Evolutionary conservation across 2,113 vertebrate species (phyloP).

Genomic region (Conger conger): DNA sequence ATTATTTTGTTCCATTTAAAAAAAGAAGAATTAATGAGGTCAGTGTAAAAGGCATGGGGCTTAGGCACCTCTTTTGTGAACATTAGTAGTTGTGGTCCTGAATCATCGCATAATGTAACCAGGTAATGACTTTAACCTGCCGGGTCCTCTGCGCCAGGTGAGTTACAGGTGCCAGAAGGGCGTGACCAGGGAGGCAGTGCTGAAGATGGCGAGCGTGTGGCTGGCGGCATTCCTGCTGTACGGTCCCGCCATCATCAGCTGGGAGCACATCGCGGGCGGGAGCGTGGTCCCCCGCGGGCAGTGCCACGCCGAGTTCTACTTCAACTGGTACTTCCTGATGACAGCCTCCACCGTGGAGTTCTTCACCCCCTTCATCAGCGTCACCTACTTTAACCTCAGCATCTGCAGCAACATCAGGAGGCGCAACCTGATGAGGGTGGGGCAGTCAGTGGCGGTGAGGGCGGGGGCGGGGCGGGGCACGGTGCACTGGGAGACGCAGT

Average conservation of each 20-base stretch:
- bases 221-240: slow-evolving; percentile 71
- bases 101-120: neutral
- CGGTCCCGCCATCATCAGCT: slow-evolving; percentile 68
- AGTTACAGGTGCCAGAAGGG: slow-evolving; percentile 72
- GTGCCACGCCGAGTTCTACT: slow-evolving; percentile 73
- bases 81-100: neutral
- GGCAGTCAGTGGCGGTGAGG: slow-evolving; percentile 36
- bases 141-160: slow-evolving; percentile 47
- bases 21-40: no score
- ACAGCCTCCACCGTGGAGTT: slow-evolving; percentile 71
- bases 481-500: no score
- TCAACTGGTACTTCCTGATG: slow-evolving; percentile 75
- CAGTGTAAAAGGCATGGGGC: no score
- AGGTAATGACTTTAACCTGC: neutral
- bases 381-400: slow-evolving; percentile 70
- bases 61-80: neutral
- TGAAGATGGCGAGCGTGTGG: slow-evolving; percentile 69
- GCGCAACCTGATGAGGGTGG: slow-evolving; percentile 46
- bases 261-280: slow-evolving; percentile 64
- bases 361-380: slow-evolving; percentile 71
- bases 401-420: slow-evolving; percentile 74
- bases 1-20: no score
- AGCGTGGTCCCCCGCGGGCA: slow-evolving; percentile 65
- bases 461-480: no score
- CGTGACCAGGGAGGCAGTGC: slow-evolving; percentile 56